phyloP scores from a whole-genome alignment of 2,888 invertebrate genomes.

The Thymelicus sylvestris region DNA sequence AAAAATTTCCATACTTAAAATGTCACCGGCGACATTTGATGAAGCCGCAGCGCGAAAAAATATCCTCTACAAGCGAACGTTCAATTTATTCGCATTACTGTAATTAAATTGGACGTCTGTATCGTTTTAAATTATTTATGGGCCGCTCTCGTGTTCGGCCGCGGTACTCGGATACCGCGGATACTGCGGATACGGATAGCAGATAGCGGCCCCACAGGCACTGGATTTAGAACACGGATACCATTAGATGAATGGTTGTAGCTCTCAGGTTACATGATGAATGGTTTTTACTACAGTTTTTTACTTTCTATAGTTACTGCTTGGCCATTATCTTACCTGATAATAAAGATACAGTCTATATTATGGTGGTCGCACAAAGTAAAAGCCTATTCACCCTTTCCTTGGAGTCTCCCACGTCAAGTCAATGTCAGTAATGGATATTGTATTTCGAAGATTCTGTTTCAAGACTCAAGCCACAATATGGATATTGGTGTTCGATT shows the following conservation, averaged over 20 bases:
- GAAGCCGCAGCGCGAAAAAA: slow-evolving; percentile 4
- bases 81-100: slow-evolving; percentile 22
- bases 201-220: too few relatives aligned
- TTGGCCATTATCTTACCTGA: too few relatives aligned
- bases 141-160: neutral
- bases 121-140: slow-evolving; percentile 9
- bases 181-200: too few relatives aligned
- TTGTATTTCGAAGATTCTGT: neutral
- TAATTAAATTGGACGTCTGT: slow-evolving; percentile 23
- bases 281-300: neutral
- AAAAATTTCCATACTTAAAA: slow-evolving; percentile 41
- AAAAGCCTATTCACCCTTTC: too few relatives aligned
- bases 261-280: neutral
- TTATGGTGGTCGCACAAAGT: too few relatives aligned
- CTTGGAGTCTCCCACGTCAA: too few relatives aligned
- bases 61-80: neutral
- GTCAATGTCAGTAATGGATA: neutral
- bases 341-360: too few relatives aligned
- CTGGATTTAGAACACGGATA: too few relatives aligned
- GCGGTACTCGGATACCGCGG: too few relatives aligned
- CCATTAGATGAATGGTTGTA: neutral
- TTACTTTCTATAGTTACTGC: too few relatives aligned
- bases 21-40: slow-evolving; percentile 34
- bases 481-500: too few relatives aligned
- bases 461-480: neutral